Base-by-base conservation (phyloP, 2,888 invertebrate genomes). In the Diloba caeruleocephala region DNA sequence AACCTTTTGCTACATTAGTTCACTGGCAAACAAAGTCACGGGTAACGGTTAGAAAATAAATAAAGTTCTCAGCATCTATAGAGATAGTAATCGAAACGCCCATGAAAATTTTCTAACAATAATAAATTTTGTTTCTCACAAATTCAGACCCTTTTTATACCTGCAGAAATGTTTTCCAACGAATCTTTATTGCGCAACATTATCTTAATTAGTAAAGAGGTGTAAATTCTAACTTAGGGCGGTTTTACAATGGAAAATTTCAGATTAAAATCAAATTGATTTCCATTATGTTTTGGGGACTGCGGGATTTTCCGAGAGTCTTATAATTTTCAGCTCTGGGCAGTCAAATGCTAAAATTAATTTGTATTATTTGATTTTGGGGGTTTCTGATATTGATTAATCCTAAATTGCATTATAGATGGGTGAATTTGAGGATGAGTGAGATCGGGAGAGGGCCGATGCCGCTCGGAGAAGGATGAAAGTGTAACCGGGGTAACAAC, bases 151-250 rank as follows among this genome's bases (percentile, higher is more conserved):
- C 52, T 46, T 59, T 61, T 62, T 62, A 53, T 65, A 45, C 67
- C 51, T 68, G 68, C 64, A 72, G 74, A 54, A 73, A 67, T 76
- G 70, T 73, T 77, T 76, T 65, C 57, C 46, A 41, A 28, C 48
- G 62, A 63, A 78, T 82, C 78, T 79, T 81, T 81, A 76, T 64
- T 79, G 75, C 61, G 9, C 42, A 57, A 68, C 70, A 82, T 84
- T 83, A 83, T 84, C 84, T 85, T 82, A 84, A 84, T 84, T 83
- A 78, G 77, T 71, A 62, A 71, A 71, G 71, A 82, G 78, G 77
- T 80, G 82, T 81, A 81, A 79, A 82, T 78, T 82, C 54, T 56
- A 23, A 52, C 56, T 69, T 49, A 68, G 41, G 74, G 31, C 17
- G 38, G 15, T 10, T 59, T 43, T 26, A 56, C 33, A 73, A 49